Conservation (phyloP, 2,888 invertebrate genomes). For the Caenorhabditis afra region DNA sequence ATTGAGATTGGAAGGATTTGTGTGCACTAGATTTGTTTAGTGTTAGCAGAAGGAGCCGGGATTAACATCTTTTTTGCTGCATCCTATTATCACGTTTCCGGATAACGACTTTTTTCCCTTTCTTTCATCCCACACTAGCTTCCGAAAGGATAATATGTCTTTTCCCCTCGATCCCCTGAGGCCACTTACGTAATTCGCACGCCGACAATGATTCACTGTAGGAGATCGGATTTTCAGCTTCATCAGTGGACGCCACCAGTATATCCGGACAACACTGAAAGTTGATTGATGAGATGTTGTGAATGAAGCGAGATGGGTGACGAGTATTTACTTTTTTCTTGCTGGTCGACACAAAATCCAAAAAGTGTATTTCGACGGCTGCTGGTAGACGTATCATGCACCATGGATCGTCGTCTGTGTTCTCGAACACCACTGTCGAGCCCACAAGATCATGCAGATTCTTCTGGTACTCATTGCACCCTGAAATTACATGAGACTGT, state of each 20-base stretch:
- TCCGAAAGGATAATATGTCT: conserved; percentile 27
- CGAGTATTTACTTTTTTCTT: conserved; percentile 10
- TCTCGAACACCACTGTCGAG: conserved; percentile 16
- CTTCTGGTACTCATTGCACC: conserved; percentile 24
- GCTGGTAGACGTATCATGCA: conserved; percentile 42
- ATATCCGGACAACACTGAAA: conserved; percentile 53
- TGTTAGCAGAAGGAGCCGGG: background rate
- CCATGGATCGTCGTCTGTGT: conserved; percentile 1
- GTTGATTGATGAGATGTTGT: background rate
- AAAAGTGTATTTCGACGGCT: conserved; percentile 22
- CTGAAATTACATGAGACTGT: conserved; percentile 10
- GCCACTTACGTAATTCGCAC: conserved; percentile 51
- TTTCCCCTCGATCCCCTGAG: background rate
- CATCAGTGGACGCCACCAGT: conserved; percentile 26
- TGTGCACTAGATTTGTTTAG: conserved; percentile 18
- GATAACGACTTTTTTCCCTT: conserved; percentile 4
- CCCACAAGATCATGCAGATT: conserved; percentile 17
- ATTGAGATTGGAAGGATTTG: conserved; percentile 12
- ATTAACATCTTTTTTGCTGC: conserved; percentile 29
- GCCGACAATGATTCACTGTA: conserved; percentile 37
- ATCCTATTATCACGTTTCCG: conserved; percentile 22
- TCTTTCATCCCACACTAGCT: background rate
- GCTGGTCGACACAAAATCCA: conserved; percentile 15
- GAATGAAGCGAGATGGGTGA: background rate
- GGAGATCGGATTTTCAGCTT: conserved; percentile 9